These are phyloP conservation scores for Euleptes europaea DNA, from an alignment of 2,113 vertebrate species.

Conservation along the genomic window DNA sequence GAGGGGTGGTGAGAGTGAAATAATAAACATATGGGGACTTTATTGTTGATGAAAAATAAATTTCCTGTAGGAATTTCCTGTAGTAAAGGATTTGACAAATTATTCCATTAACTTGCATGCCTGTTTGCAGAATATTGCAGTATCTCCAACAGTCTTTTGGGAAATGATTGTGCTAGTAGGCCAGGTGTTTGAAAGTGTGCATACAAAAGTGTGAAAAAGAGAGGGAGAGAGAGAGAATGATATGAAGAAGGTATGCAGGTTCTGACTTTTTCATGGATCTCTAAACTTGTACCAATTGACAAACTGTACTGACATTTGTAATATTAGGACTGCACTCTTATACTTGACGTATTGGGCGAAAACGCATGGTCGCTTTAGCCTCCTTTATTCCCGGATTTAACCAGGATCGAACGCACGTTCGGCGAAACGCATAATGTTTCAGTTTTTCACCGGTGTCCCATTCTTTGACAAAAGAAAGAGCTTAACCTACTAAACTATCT, in stretches of 20 bases:
- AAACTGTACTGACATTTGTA: background rate
- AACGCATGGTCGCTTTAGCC: too few relatives aligned
- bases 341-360: background rate
- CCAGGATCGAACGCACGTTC: too few relatives aligned
- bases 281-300: background rate
- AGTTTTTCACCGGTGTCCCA: background rate
- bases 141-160: background rate
- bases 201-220: background rate
- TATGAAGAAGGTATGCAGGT: background rate
- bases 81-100: background rate
- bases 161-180: background rate
- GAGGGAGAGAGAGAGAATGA: background rate
- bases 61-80: background rate
- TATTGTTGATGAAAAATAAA: background rate
- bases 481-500: background rate
- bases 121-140: background rate
- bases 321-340: background rate
- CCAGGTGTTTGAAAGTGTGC: too few relatives aligned
- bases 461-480: background rate
- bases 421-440: background rate
- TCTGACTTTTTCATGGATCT: background rate
- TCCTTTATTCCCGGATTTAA: too few relatives aligned
- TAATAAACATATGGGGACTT: background rate
- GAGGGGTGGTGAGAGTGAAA: conserved; percentile 3
- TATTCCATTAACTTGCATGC: background rate